A percentile compares a stretch with the other conserved stretches of the same genome.
These are phyloP conservation scores for Nomada ferruginata DNA, from an alignment of 2,888 invertebrate species.

Conservation along the genomic window DNA sequence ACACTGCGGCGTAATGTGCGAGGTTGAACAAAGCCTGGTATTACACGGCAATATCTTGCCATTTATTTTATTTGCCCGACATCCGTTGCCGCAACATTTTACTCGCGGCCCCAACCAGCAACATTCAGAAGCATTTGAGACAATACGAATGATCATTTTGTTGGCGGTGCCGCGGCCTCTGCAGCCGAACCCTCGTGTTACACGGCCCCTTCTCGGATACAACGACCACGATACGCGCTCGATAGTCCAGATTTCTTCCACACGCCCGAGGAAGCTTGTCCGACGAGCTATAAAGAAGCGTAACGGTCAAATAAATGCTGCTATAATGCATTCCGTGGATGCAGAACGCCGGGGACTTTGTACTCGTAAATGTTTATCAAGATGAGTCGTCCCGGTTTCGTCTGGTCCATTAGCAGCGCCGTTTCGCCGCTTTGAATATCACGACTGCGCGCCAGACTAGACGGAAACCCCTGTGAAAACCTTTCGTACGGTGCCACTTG, in stretches of 20 bases:
- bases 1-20: background rate
- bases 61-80: slow-evolving; percentile 9
- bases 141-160: slow-evolving; percentile 34
- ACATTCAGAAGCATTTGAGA: slow-evolving; percentile 31
- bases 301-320: slow-evolving; percentile 57
- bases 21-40: slow-evolving; percentile 8
- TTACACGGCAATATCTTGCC: slow-evolving; percentile 24
- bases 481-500: background rate
- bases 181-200: slow-evolving; percentile 13
- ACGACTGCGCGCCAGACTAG: background rate
- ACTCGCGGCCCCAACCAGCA: background rate
- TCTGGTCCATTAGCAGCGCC: slow-evolving; percentile 36
- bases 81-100: background rate
- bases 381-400: slow-evolving; percentile 38
- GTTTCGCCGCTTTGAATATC: slow-evolving; percentile 27
- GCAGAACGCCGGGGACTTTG: slow-evolving; percentile 40
- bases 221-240: slow-evolving; percentile 34
- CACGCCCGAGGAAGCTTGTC: slow-evolving; percentile 46
- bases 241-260: slow-evolving; percentile 48
- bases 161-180: background rate
- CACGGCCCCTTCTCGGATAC: slow-evolving; percentile 22
- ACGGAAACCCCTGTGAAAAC: too few species aligned
- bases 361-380: slow-evolving; percentile 57
- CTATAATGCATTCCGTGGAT: slow-evolving; percentile 45
- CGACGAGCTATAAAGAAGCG: slow-evolving; percentile 52